phyloP scores from a whole-genome alignment of 2,113 vertebrate species.

The Thymallus thymallus region DNA sequence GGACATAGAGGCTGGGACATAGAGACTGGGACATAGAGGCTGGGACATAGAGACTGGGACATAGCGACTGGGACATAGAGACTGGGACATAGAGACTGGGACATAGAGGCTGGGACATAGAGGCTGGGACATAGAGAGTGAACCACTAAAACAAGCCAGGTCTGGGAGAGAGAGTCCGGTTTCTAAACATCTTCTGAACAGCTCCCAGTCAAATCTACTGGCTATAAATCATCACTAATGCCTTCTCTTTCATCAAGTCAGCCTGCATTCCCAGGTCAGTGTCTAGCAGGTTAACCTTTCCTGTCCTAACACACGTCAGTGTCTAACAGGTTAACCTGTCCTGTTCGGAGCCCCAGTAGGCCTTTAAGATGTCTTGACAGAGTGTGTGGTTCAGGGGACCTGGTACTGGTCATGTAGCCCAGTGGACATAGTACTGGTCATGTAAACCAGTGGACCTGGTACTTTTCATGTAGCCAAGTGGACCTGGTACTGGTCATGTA shows the following conservation, averaged over 20 bases:
- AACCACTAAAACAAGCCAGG: no score
- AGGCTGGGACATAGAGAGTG: slow-evolving; percentile 70
- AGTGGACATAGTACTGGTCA: no score
- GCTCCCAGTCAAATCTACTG: slow-evolving; percentile 74
- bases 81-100: slow-evolving; percentile 78
- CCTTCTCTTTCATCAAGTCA: slow-evolving; percentile 70
- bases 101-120: slow-evolving; percentile 66
- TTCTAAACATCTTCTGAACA: slow-evolving; percentile 72
- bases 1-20: slow-evolving; percentile 25
- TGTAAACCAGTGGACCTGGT: no score
- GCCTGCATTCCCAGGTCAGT: slow-evolving; percentile 64
- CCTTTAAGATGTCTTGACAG: slow-evolving; percentile 64
- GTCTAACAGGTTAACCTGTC: no score
- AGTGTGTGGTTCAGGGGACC: slow-evolving; percentile 16
- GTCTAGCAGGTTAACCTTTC: slow-evolving; percentile 2
- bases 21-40: slow-evolving; percentile 3
- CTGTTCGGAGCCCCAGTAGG: slow-evolving; percentile 13
- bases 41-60: slow-evolving; percentile 33
- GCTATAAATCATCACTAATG: slow-evolving; percentile 78
- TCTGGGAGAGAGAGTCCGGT: slow-evolving; percentile 58
- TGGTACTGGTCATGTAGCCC: background rate
- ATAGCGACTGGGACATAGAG: slow-evolving; percentile 68
- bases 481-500: no score
- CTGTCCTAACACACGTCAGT: no score
- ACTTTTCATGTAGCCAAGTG: no score